These are phyloP conservation scores for Lasioglossum albipes DNA, from an alignment of 1,140 invertebrate species.

Conservation along the genomic window DNA sequence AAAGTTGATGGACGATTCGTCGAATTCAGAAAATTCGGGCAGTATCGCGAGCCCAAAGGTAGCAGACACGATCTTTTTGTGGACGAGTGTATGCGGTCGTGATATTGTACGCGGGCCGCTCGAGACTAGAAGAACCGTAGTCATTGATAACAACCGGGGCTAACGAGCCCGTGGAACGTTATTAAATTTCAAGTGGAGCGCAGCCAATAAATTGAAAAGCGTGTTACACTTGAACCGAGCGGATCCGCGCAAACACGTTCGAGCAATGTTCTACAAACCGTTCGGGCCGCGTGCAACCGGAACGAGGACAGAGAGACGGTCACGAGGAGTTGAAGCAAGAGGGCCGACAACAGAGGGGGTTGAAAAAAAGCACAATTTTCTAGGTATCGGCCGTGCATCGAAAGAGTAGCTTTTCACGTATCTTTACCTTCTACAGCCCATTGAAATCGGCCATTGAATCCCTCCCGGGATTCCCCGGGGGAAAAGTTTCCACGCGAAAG, in stretches of 20 bases:
- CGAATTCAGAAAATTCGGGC: too few relatives aligned
- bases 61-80: too few relatives aligned
- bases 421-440: conserved; percentile 45
- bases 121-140: conserved; percentile 1
- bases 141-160: conserved; percentile 14
- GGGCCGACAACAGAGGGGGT: background rate
- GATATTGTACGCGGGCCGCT: too few relatives aligned
- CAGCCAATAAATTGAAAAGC: conserved; percentile 33
- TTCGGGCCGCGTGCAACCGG: background rate
- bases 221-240: conserved; percentile 3
- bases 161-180: conserved; percentile 16
- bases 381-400: conserved; percentile 37
- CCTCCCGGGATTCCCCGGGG: conserved; percentile 38
- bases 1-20: too few relatives aligned
- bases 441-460: conserved; percentile 42
- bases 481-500: conserved; percentile 28
- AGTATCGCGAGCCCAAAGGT: too few relatives aligned
- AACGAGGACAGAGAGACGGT: background rate
- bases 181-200: conserved; percentile 32
- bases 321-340: background rate
- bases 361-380: conserved; percentile 33
- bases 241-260: background rate
- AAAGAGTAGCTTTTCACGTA: conserved; percentile 52
- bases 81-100: too few relatives aligned
- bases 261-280: background rate